A percentile compares a stretch with the other conserved stretches of the same genome.
Conservation (phyloP, 2,888 invertebrate genomes). For the Drosophila aldrichi region DNA sequence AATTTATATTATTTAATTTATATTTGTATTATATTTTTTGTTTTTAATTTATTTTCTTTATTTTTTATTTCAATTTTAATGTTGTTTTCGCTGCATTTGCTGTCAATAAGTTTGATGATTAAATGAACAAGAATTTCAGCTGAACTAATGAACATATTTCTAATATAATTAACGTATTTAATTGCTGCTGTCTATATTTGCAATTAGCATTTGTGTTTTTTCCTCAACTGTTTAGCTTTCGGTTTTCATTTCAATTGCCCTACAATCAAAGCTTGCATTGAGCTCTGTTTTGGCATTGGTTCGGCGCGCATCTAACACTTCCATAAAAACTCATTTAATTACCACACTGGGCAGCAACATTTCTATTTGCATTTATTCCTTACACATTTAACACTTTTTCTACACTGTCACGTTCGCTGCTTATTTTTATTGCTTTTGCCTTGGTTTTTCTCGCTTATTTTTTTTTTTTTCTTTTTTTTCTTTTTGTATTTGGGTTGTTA, state of each 20-base stretch:
- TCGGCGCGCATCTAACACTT: conserved; percentile 38
- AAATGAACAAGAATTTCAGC: too few relatives aligned
- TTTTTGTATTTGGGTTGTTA: conserved; percentile 63
- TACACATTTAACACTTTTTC: conserved; percentile 66
- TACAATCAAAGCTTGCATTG: not conserved
- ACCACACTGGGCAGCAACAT: conserved; percentile 49
- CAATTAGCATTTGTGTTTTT: not conserved
- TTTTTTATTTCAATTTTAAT: too few relatives aligned
- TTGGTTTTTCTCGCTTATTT: conserved; percentile 2
- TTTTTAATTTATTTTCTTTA: too few relatives aligned
- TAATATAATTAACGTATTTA: too few relatives aligned
- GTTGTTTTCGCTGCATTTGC: too few relatives aligned
- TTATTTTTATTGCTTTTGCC: conserved; percentile 70
- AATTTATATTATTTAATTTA: too few relatives aligned
- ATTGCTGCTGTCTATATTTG: too few relatives aligned
- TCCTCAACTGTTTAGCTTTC: not conserved
- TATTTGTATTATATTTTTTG: too few relatives aligned
- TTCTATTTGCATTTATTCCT: conserved; percentile 60
- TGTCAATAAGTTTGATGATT: too few relatives aligned
- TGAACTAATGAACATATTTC: too few relatives aligned
- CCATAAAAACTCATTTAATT: conserved; percentile 64
- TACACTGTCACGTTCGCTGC: conserved; percentile 68
- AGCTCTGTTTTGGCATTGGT: conserved; percentile 3
- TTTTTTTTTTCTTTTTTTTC: conserved; percentile 11
- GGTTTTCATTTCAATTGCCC: not conserved